phyloP scores from a whole-genome alignment of 2,113 vertebrate genomes.

The Vimba vimba region DNA sequence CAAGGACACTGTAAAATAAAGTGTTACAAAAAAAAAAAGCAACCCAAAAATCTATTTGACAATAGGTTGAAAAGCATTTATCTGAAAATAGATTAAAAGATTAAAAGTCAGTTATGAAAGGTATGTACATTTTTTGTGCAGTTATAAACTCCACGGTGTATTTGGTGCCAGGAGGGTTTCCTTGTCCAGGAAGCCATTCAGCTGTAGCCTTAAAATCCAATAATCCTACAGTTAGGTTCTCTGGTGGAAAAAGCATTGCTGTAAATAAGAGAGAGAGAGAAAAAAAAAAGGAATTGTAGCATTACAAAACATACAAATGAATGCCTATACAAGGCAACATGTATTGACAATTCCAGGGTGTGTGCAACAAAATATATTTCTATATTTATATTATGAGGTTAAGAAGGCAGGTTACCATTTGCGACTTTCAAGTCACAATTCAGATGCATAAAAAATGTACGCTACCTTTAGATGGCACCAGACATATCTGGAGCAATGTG shows the following conservation, averaged over 20 bases:
- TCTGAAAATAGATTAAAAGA: too few species aligned
- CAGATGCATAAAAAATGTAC: not conserved
- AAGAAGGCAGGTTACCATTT: not conserved
- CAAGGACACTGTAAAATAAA: too few species aligned
- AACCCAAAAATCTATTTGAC: not conserved
- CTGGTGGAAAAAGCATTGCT: conserved; percentile 56
- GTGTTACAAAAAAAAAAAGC: too few species aligned
- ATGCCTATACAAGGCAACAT: not conserved
- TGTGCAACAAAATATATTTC: not conserved
- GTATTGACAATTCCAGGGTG: not conserved
- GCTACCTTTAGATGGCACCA: conserved; percentile 44
- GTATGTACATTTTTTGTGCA: conserved; percentile 6
- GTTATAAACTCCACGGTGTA: conserved; percentile 52
- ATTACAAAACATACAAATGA: not conserved
- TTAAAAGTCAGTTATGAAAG: too few species aligned
- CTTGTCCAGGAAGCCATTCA: conserved; percentile 50
- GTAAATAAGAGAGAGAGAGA: not conserved
- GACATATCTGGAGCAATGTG: conserved; percentile 28
- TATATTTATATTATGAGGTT: not conserved
- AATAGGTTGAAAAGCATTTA: not conserved
- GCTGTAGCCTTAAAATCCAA: conserved; percentile 54
- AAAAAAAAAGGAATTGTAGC: not conserved
- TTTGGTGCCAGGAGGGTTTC: conserved; percentile 48
- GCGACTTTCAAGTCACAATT: not conserved
- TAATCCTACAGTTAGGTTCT: conserved; percentile 55